Conservation (phyloP, 2,113 vertebrate species). For the Tachysurus vachellii region DNA sequence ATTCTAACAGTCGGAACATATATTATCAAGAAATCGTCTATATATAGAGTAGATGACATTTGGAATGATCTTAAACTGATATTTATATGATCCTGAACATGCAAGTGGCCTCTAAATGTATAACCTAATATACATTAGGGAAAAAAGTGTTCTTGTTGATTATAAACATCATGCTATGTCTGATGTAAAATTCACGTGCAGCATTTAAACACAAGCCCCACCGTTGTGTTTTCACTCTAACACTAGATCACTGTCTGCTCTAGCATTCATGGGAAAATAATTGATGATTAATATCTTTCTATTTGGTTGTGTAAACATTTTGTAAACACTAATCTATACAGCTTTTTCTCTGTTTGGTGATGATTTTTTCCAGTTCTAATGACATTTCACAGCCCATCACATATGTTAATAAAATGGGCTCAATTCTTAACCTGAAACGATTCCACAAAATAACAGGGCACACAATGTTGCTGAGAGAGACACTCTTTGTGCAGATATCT, state of each 20-base stretch:
- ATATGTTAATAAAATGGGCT: neutral
- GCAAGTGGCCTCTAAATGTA: neutral
- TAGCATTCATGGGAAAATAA: neutral
- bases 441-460: neutral
- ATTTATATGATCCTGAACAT: neutral
- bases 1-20: neutral
- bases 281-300: neutral
- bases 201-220: neutral
- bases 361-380: neutral
- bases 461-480: neutral
- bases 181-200: neutral
- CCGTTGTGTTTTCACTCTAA: neutral
- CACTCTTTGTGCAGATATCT: slow-evolving; percentile 72
- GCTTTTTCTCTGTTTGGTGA: neutral
- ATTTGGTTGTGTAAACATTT: neutral
- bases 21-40: too few species aligned
- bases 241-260: neutral
- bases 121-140: neutral
- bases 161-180: neutral
- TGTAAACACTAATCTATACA: neutral
- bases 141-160: neutral
- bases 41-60: too few species aligned
- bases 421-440: neutral
- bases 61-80: neutral
- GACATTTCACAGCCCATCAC: neutral